Evolutionary conservation across 2,113 vertebrate genomes (phyloP).

Genomic region (Platysteira castanea): DNA sequence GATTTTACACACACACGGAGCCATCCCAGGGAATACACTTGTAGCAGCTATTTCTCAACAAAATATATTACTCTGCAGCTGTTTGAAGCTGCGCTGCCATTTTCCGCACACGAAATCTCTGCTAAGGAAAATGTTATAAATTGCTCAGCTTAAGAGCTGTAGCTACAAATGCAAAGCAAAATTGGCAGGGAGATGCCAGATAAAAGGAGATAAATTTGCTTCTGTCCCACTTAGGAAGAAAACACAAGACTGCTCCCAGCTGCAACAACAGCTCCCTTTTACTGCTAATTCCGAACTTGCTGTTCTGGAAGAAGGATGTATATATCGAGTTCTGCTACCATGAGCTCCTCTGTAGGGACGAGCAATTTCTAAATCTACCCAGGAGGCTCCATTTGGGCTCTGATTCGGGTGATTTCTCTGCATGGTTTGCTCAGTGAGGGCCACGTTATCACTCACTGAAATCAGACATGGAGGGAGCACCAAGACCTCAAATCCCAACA

Average conservation of each 20-base stretch:
- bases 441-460: background rate
- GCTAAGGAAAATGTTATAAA: background rate
- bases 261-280: background rate
- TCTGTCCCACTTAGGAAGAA: background rate
- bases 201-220: background rate
- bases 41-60: background rate
- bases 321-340: background rate
- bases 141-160: background rate
- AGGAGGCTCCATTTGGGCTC: background rate
- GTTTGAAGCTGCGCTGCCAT: background rate
- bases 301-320: background rate
- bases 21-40: background rate
- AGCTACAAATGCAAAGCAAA: background rate
- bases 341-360: accelerated
- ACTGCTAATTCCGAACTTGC: background rate
- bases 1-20: background rate
- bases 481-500: background rate
- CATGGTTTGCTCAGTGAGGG: background rate
- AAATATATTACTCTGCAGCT: background rate
- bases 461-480: background rate
- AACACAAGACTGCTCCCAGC: background rate
- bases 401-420: background rate
- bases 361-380: background rate
- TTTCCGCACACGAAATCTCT: background rate
- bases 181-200: background rate